A percentile compares a stretch with the other conserved stretches of the same genome.
Conservation (phyloP, 2,797 vertebrate species). For the Tenualosa ilisha region DNA sequence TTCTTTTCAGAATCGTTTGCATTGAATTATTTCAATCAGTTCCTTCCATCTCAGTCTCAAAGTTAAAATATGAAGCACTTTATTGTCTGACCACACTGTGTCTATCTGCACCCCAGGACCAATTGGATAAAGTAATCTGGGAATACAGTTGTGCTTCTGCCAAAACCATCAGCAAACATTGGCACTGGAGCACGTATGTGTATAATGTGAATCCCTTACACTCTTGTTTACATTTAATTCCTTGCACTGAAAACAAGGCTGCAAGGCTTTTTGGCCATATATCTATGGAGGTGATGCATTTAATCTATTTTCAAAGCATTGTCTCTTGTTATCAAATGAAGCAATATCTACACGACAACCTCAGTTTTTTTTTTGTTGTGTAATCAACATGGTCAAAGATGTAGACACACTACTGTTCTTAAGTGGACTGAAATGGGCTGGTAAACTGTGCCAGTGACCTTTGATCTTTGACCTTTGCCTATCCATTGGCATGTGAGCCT, state of each 20-base stretch:
- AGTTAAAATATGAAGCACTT: neutral
- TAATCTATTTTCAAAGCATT: neutral
- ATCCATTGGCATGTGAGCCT: neutral
- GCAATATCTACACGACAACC: no score
- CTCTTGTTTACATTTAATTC: neutral
- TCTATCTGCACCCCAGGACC: neutral
- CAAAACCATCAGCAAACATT: neutral
- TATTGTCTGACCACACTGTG: neutral
- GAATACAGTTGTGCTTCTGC: neutral
- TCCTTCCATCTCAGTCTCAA: neutral
- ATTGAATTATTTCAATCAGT: neutral
- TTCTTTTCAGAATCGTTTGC: neutral
- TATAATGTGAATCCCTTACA: neutral
- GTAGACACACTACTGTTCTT: neutral
- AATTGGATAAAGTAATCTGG: neutral
- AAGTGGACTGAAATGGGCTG: neutral
- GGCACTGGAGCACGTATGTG: neutral
- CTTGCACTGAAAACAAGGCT: neutral
- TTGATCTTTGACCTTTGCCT: neutral
- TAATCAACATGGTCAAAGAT: neutral
- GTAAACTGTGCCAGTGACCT: neutral
- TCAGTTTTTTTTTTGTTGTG: neutral
- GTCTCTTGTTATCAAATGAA: no score
- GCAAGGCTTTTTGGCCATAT: neutral
- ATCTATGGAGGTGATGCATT: neutral